phyloP scores from a whole-genome alignment of 2,888 invertebrate species.

The Trichopria drosophilae region DNA sequence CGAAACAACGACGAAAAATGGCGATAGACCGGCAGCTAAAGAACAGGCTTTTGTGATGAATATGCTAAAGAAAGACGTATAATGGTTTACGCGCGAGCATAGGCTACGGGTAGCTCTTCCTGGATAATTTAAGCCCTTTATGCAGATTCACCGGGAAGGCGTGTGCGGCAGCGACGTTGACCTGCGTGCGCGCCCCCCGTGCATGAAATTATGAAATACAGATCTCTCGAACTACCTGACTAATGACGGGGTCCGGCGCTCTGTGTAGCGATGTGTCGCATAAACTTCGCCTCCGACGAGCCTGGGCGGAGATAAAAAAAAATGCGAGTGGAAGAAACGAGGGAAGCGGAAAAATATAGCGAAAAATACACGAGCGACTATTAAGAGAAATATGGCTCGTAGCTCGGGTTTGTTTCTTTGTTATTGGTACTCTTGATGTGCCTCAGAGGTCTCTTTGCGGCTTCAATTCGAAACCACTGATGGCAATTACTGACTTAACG shows the following conservation, averaged over 20 bases:
- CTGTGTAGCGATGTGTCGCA: constrained; percentile 26
- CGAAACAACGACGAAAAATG: background rate
- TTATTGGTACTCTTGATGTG: too few species aligned
- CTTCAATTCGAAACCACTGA: too few species aligned
- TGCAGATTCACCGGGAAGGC: constrained; percentile 34
- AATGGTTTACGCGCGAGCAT: constrained; percentile 38
- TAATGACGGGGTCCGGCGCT: constrained; percentile 38
- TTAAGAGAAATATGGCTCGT: too few species aligned
- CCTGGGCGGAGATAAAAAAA: too few species aligned
- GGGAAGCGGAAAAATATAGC: too few species aligned
- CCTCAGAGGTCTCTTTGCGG: too few species aligned
- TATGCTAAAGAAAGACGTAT: constrained; percentile 32
- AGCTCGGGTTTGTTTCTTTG: too few species aligned
- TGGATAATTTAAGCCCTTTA: constrained; percentile 45
- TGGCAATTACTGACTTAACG: too few species aligned
- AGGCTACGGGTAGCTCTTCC: constrained; percentile 39
- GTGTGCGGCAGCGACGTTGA: constrained; percentile 21
- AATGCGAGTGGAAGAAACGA: too few species aligned
- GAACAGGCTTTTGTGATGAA: background rate
- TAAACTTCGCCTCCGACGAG: constrained; percentile 33
- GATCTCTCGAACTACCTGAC: constrained; percentile 39
- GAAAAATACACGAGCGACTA: too few species aligned
- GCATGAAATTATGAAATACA: constrained; percentile 39
- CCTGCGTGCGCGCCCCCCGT: constrained; percentile 33
- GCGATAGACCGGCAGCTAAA: background rate